Base-by-base conservation (phyloP, 2,113 vertebrate species). In the Oreotrochilus melanogaster region DNA sequence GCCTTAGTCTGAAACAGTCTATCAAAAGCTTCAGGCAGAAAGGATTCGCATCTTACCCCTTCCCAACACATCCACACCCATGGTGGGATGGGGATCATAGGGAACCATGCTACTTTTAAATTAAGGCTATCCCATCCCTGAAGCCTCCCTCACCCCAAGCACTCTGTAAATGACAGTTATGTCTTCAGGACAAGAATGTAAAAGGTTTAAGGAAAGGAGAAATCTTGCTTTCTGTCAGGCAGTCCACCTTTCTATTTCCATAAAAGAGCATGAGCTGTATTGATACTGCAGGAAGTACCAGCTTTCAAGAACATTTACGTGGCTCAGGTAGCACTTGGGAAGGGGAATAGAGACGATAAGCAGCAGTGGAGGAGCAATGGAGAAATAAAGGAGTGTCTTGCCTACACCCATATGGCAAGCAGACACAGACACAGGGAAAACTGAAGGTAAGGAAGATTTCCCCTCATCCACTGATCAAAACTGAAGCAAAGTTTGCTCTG, bases 81-180 rank as follows among this genome's bases (percentile, higher is more conserved):
- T 47, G 47, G 56, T 30, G 6, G 0, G 2, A 10, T 56, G 19
- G 6, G 14, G 3, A 50, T 51, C 25, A 14, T 1, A 51, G 27
- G 8, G 35, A 60, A 21, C 9, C 11, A 51, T 27, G 5, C 61
- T 27, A 0, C 16, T 56, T 73, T 73, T 65, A 50, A 60, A n/a
- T 14, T 1, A 16, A 47, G 7, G 18, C 4, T 12, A 4, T 25
- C 30, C 42, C 11, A 81, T 42, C 3, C 23, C 24, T 64, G 70
- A 64, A 69, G 14, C 13, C 22, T 43, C 18, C 7, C 8, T 78
- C 24, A 35, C 9, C 31, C 18, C 11, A 58, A 23, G 10, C 31
- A n/a, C 15, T 35, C 31, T 58, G 7, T 24, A 75, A 89, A 42
- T 58, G n/a, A 5, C 6, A 66, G 22, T 56, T 22, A 7, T 30